Evolutionary conservation across 2,888 invertebrate genomes (phyloP).

Genomic region (Metopia argyrocephala): DNA sequence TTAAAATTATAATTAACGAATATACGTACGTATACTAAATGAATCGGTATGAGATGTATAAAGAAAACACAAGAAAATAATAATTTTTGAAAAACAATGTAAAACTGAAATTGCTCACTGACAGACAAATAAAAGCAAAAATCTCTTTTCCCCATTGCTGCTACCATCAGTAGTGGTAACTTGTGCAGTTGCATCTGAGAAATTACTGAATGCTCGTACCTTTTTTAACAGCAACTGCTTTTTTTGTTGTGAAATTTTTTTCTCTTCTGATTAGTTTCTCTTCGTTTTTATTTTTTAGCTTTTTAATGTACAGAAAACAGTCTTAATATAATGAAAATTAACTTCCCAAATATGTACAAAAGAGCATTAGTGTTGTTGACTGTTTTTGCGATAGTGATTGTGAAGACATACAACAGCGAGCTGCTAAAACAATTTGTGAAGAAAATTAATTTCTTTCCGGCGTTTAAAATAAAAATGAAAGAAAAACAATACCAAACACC

Average conservation of each 20-base stretch:
- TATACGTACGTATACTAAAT: too few species aligned
- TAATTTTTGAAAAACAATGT: neutral
- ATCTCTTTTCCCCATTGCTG: neutral
- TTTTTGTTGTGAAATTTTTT: neutral
- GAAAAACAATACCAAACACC: neutral
- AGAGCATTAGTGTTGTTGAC: neutral
- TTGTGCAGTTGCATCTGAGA: conserved; percentile 1
- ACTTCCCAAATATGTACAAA: conserved; percentile 2
- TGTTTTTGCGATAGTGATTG: neutral
- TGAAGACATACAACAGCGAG: too few species aligned
- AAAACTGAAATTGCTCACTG: neutral
- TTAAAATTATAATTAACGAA: conserved; percentile 30
- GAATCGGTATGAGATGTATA: too few species aligned
- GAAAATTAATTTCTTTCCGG: conserved; percentile 59
- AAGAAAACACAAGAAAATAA: neutral
- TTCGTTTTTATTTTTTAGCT: neutral
- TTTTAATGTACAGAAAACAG: neutral
- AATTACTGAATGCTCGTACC: neutral
- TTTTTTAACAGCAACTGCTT: neutral
- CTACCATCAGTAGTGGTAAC: conserved; percentile 2
- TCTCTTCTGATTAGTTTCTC: neutral
- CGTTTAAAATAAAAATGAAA: neutral
- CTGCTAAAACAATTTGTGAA: neutral
- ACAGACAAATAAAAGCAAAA: neutral
- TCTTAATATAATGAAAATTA: conserved; percentile 39